Evolutionary conservation across 2,113 vertebrate genomes (phyloP), one percentile per base, ranked within the genome.

Genomic region (Salvelinus fontinalis): DNA sequence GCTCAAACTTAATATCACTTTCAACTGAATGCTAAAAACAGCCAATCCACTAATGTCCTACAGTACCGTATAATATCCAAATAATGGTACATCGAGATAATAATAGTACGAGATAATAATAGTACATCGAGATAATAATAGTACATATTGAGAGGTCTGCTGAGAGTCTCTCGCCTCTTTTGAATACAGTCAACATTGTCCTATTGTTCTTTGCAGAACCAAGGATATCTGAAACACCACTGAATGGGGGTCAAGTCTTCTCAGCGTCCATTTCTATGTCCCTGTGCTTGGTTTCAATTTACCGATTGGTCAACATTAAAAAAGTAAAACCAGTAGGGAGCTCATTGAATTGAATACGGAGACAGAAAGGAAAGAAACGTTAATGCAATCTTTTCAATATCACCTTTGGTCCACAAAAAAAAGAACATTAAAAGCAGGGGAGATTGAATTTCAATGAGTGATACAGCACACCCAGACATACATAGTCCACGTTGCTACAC

Each of bases 391-490:
- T 85, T 79, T 84, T 80, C 71, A 34, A 88, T 84, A 86, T 82
- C 83, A 89, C 84, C 84, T 84, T 81, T 81, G 67, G 81, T 86
- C 81, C 80, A 75, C 83, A 18, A 54, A 18, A 54, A 54, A 54
- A 83, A 89, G 69, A 29, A 78, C 72, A 74, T 74, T 54, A 54
- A 54, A 54, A 54, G 51, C 51, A 54, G 18, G 62, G 72, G 70
- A 90, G 90, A 92, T 89, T 89, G 83, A 88, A 91, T 90, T 87
- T 87, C 79, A 79, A 68, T 81, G 27, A 89, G 86, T 74, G 79
- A 86, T 80, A 83, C 77, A 73, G 64, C 39, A 64, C 79, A 82
- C 84, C 81, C 81, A 84, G 80, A 85, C 86, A 89, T 92, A 87
- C 88, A 89, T 80, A 88, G 73, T 76, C 77, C 76, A 83, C 83